Percentiles rank a stretch among this genome's conserved stretches.
These are phyloP conservation scores for Glaucopsyche alexis DNA, from an alignment of 2,888 invertebrate species.

Conservation along the genomic window DNA sequence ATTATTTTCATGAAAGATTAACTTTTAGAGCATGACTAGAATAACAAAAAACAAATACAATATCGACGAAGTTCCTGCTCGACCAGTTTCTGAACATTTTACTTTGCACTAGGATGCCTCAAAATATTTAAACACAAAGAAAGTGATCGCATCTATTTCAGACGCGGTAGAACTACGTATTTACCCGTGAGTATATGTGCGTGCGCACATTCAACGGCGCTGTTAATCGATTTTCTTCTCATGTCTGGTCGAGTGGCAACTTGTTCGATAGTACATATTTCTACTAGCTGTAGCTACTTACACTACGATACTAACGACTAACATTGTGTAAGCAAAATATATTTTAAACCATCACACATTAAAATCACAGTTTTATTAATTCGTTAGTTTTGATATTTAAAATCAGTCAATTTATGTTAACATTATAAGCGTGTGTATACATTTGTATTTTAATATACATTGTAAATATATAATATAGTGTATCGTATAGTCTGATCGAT, in stretches of 20 bases:
- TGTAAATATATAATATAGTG: constrained; percentile 16
- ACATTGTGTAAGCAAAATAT: background rate
- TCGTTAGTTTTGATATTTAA: background rate
- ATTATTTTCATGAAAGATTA: no score
- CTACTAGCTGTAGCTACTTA: background rate
- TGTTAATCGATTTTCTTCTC: no score
- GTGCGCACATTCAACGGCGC: no score
- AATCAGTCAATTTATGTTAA: background rate
- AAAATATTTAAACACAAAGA: no score
- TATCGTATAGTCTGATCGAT: background rate
- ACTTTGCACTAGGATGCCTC: no score
- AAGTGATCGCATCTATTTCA: no score
- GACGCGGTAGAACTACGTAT: no score
- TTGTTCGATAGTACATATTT: background rate
- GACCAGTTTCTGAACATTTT: no score
- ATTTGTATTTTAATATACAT: constrained; percentile 4
- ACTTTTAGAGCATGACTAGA: no score
- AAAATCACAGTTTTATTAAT: constrained; percentile 12
- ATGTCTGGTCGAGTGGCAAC: no score
- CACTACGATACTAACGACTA: background rate
- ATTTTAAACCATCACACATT: constrained; percentile 1
- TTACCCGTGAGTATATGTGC: no score
- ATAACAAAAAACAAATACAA: background rate
- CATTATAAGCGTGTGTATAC: background rate
- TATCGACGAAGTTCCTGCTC: no score